phyloP scores from a whole-genome alignment of 1,140 invertebrate species.

The Helicoverpa zea region DNA sequence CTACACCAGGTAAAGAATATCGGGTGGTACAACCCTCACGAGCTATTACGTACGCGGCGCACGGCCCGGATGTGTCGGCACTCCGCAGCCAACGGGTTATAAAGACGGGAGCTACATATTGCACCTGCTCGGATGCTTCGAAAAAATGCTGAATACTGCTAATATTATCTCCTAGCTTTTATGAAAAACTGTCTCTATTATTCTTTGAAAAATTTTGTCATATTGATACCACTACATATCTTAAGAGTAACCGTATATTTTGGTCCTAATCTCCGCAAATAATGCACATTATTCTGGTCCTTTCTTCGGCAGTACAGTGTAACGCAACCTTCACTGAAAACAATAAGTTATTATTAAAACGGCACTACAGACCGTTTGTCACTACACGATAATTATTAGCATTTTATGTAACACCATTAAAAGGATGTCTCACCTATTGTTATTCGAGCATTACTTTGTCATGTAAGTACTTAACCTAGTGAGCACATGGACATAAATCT shows the following conservation, averaged over 20 bases:
- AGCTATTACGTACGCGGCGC: slow-evolving; percentile 26
- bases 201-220: too few relatives aligned
- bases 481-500: too few relatives aligned
- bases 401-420: too few relatives aligned
- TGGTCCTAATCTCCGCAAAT: too few relatives aligned
- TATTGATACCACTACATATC: too few relatives aligned
- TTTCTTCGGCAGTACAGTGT: not conserved
- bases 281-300: not conserved
- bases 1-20: slow-evolving; percentile 7
- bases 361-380: too few relatives aligned
- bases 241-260: too few relatives aligned
- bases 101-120: slow-evolving; percentile 7
- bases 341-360: not conserved
- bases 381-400: too few relatives aligned
- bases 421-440: too few relatives aligned
- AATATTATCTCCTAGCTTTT: not conserved
- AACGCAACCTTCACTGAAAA: not conserved
- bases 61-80: slow-evolving; percentile 37
- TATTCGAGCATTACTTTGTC: too few relatives aligned
- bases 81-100: slow-evolving; percentile 19
- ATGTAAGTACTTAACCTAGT: too few relatives aligned
- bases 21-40: slow-evolving; percentile 23
- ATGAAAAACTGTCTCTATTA: too few relatives aligned
- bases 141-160: not conserved
- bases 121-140: not conserved